These are phyloP conservation scores for Danio aesculapii DNA, from an alignment of 2,797 vertebrate genomes.

Conservation along the genomic window DNA sequence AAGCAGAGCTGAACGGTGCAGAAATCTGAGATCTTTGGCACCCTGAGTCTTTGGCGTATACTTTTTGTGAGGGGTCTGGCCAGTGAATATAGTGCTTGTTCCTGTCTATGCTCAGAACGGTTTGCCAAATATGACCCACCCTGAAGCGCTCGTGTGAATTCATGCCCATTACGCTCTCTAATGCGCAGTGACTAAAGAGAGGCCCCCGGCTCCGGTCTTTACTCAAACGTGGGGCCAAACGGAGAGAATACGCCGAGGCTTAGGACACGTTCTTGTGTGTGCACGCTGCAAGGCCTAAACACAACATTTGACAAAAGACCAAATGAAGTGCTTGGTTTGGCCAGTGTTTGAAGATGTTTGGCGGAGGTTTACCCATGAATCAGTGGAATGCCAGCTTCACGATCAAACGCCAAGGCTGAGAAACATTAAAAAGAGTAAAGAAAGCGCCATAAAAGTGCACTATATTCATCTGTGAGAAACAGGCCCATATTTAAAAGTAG, in stretches of 20 bases:
- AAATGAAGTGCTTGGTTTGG: slow-evolving; percentile 29
- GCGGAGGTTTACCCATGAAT: background rate
- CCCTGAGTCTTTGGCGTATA: slow-evolving; percentile 23
- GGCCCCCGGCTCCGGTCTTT: slow-evolving; percentile 59
- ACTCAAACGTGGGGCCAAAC: slow-evolving; percentile 66
- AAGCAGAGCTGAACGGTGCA: slow-evolving; percentile 30
- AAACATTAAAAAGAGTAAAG: background rate
- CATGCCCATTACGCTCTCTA: slow-evolving; percentile 66
- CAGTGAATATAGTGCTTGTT: slow-evolving; percentile 44
- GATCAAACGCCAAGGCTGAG: slow-evolving; percentile 5
- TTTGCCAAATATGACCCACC: slow-evolving; percentile 49
- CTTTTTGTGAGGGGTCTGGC: slow-evolving; percentile 42
- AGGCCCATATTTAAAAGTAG: background rate
- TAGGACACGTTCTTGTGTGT: background rate
- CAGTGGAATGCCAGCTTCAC: background rate
- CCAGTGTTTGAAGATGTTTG: slow-evolving; percentile 20
- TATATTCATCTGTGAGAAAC: background rate
- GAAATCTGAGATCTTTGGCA: slow-evolving; percentile 48
- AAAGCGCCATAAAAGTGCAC: background rate
- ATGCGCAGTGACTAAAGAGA: slow-evolving; percentile 74
- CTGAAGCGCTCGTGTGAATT: slow-evolving; percentile 67
- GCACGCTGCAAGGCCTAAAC: slow-evolving; percentile 11
- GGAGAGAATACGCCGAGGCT: slow-evolving; percentile 49
- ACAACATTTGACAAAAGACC: slow-evolving; percentile 27
- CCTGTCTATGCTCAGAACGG: slow-evolving; percentile 39